Evolutionary conservation across 2,113 vertebrate species (phyloP), one percentile per base, ranked within the genome.

Genomic region (Lampris megalopsis): DNA sequence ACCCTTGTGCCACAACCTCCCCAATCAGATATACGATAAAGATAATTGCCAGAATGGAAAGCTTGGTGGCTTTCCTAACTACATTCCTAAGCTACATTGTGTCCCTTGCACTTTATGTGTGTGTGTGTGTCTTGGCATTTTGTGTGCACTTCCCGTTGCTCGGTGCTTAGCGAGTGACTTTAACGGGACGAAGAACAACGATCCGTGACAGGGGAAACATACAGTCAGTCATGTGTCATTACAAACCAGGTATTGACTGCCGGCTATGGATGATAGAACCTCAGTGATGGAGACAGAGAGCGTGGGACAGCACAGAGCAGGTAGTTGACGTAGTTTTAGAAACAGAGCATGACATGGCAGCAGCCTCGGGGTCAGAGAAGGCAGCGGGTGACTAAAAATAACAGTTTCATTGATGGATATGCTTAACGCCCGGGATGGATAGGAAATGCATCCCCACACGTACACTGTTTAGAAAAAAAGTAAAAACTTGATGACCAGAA

Each of bases 201-300:
- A 35, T 24, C 62, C 43, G 35, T 47, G 62, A 48, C 43, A 35
- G 36, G n/a, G 24, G 62, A 63, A 35, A 10, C 6, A 48, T 24
- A 11, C 42, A 63, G 62, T 36, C 62, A 35, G 61, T 63, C 62
- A 63, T 63, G 62, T 63, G 45, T 47, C 61, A 63, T 63, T 63
- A 63, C 62, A 48, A 9, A 5, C 6, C 62, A 36, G 62, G 24
- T 48, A 63, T 63, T 63, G 62, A 48, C 62, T 48, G 62, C 45
- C 4, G 62, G 43, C 62, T 7, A 48, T 47, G 43, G 62, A 38
- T 37, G 10, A 48, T 63, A 38, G 36, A 48, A 9, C 3, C 62
- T 48, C 24, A 24, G 43, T 9, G 62, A 63, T 9, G 41, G 50
- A 53, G 50, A 53, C 10, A n/a, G n/a, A 53, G 50, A 53, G 24